A percentile compares a stretch with the other conserved stretches of the same genome.
phyloP scores from a whole-genome alignment of 2,888 invertebrate genomes.

The Opisthograptis luteolata region DNA sequence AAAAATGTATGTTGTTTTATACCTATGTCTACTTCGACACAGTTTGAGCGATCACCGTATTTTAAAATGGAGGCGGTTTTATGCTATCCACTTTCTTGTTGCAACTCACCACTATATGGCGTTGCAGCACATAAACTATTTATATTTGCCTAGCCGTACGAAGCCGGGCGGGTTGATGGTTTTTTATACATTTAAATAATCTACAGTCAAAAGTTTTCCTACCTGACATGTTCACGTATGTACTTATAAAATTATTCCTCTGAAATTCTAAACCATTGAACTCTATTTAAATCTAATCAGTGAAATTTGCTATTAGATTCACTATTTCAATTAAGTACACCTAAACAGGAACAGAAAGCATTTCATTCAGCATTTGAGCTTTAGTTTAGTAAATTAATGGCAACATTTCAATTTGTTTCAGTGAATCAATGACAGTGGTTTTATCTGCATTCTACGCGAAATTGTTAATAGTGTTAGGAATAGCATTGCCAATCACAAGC shows the following conservation, averaged over 20 bases:
- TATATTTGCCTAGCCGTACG: too few relatives aligned
- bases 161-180: too few relatives aligned
- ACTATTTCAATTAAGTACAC: slow-evolving; percentile 8
- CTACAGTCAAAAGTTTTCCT: too few relatives aligned
- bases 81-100: too few relatives aligned
- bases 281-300: slow-evolving; percentile 4
- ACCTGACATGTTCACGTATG: too few relatives aligned
- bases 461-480: slow-evolving; percentile 86
- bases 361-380: slow-evolving; percentile 29
- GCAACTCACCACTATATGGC: too few relatives aligned
- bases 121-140: too few relatives aligned
- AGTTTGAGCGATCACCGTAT: too few relatives aligned
- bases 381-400: slow-evolving; percentile 44
- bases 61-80: too few relatives aligned
- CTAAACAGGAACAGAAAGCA: slow-evolving; percentile 20
- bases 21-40: too few relatives aligned
- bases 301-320: slow-evolving; percentile 4
- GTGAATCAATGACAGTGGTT: slow-evolving; percentile 85
- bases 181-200: too few relatives aligned
- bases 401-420: slow-evolving; percentile 62
- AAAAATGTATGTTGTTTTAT: too few relatives aligned
- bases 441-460: slow-evolving; percentile 87
- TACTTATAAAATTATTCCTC: not conserved
- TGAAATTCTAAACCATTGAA: not conserved
- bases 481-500: slow-evolving; percentile 86